These are phyloP conservation scores for Laothoe populi DNA, from an alignment of 2,888 invertebrate genomes.

Conservation along the genomic window DNA sequence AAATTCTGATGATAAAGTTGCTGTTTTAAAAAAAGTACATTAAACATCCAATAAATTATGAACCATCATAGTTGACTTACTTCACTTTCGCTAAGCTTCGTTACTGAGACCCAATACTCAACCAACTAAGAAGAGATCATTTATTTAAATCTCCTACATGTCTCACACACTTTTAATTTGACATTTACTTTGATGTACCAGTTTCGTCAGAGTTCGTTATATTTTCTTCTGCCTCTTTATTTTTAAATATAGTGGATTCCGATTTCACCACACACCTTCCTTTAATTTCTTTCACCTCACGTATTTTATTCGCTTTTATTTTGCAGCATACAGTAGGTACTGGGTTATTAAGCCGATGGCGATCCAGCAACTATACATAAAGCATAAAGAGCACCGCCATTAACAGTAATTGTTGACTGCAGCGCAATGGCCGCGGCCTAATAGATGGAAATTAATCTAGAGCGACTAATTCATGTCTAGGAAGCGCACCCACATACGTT, in stretches of 20 bases:
- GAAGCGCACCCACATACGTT: conserved; percentile 34
- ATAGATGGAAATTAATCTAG: conserved; percentile 47
- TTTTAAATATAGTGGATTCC: too few species aligned
- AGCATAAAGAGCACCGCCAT: conserved; percentile 37
- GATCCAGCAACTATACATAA: conserved; percentile 43
- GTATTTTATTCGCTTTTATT: not conserved
- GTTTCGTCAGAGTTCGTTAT: too few species aligned
- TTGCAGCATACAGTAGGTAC: not conserved
- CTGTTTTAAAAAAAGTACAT: too few species aligned
- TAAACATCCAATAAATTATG: too few species aligned
- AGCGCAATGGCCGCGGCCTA: conserved; percentile 33
- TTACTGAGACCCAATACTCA: too few species aligned
- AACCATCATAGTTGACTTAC: too few species aligned
- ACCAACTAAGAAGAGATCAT: too few species aligned
- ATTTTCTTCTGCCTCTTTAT: too few species aligned
- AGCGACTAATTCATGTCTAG: conserved; percentile 41
- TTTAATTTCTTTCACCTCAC: not conserved
- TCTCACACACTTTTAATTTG: too few species aligned
- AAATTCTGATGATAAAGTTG: not conserved
- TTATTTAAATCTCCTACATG: too few species aligned
- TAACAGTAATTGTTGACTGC: conserved; percentile 47
- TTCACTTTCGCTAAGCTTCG: too few species aligned
- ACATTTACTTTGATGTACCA: too few species aligned
- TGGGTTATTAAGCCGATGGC: not conserved
- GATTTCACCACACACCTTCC: not conserved